phyloP scores from a whole-genome alignment of 1,140 invertebrate genomes.

The Brachionus rubens region DNA sequence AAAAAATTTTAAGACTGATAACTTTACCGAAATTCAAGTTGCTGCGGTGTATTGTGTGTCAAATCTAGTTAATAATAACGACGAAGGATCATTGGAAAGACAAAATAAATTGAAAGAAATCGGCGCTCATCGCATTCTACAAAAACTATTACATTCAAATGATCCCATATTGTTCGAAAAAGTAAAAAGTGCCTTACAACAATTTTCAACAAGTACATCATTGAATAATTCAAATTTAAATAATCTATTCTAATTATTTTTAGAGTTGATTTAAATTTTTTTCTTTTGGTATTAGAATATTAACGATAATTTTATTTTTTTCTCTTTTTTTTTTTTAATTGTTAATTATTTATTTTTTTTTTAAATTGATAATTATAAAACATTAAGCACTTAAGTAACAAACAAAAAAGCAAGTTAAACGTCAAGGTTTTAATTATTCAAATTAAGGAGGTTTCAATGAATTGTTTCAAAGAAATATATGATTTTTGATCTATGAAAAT shows the following conservation, averaged over 20 bases:
- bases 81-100: conserved; percentile 37
- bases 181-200: conserved; percentile 37
- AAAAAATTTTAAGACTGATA: conserved; percentile 39
- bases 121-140: conserved; percentile 35
- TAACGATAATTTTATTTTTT: neutral
- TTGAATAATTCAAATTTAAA: conserved; percentile 8
- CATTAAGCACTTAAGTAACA: too few relatives aligned
- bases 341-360: too few relatives aligned
- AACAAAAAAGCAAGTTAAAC: too few relatives aligned
- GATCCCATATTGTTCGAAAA: conserved; percentile 44
- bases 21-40: conserved; percentile 31
- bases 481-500: too few relatives aligned
- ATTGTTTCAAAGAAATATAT: too few relatives aligned
- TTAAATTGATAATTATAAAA: too few relatives aligned
- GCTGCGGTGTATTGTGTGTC: conserved; percentile 35
- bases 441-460: too few relatives aligned
- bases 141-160: conserved; percentile 39
- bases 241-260: neutral
- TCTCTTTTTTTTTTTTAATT: too few relatives aligned
- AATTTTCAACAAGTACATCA: conserved; percentile 28
- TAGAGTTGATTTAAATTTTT: neutral
- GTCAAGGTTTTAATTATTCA: too few relatives aligned
- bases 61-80: conserved; percentile 18
- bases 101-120: conserved; percentile 41
- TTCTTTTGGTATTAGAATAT: conserved; percentile 21